Conservation (phyloP, 2,888 invertebrate species). For the Sturmia bella region DNA sequence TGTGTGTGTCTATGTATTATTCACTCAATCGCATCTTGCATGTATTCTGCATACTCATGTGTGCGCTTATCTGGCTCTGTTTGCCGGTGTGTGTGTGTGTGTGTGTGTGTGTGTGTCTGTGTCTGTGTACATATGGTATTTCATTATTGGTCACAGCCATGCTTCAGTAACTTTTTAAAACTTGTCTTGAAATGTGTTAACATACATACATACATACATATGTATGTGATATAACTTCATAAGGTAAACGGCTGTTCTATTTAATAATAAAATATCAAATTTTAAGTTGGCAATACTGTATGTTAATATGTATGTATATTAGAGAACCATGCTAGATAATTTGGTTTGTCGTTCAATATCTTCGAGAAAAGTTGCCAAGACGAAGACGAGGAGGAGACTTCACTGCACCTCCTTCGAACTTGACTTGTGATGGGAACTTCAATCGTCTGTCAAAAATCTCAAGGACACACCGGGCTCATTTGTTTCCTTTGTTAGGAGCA, state of each 20-base stretch:
- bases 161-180: conserved; percentile 45
- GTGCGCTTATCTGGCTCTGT: neutral
- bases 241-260: no score
- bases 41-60: neutral
- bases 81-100: neutral
- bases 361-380: no score
- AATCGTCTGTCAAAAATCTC: no score
- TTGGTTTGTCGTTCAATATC: no score
- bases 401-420: no score
- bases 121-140: conserved; percentile 5
- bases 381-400: no score
- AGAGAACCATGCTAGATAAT: no score
- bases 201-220: neutral
- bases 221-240: neutral
- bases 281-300: neutral
- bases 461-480: no score
- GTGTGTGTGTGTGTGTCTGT: neutral
- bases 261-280: neutral
- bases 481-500: no score
- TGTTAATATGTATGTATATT: no score
- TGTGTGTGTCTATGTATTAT: neutral
- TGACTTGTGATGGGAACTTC: no score
- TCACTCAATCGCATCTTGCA: neutral
- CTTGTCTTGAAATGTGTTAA: conserved; percentile 33
- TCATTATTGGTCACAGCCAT: conserved; percentile 26